phyloP scores from a whole-genome alignment of 2,888 invertebrate genomes.

The Synanthedon vespiformis region DNA sequence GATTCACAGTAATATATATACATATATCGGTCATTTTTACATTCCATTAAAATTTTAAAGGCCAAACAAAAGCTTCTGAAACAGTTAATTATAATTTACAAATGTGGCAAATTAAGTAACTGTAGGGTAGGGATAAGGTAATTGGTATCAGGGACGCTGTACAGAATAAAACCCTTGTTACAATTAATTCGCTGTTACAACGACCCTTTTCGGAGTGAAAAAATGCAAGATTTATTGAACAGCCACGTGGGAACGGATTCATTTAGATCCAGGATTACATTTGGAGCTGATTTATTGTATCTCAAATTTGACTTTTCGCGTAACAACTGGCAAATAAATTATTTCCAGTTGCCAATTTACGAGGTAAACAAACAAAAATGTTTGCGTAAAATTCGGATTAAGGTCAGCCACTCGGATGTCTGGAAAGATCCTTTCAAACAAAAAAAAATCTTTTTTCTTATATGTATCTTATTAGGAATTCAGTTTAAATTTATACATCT shows the following conservation, averaged over 20 bases:
- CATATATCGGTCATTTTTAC: no score
- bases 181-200: conserved; percentile 19
- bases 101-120: not conserved
- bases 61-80: no score
- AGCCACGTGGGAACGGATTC: not conserved
- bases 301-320: not conserved
- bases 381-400: no score
- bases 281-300: not conserved
- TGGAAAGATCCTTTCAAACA: no score
- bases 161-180: conserved; percentile 21
- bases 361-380: no score
- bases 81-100: not conserved
- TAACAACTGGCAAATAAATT: not conserved
- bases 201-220: conserved; percentile 13
- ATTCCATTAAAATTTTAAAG: no score
- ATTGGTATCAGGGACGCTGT: conserved; percentile 15
- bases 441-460: no score
- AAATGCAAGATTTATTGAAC: conserved; percentile 1
- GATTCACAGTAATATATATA: no score
- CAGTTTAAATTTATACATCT: no score
- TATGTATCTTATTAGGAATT: no score
- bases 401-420: no score
- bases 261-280: not conserved
- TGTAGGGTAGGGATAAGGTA: not conserved
- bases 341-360: no score